These are phyloP conservation scores for Ophthalmolycus amberensis DNA, from an alignment of 2,113 vertebrate genomes.

Conservation along the genomic window DNA sequence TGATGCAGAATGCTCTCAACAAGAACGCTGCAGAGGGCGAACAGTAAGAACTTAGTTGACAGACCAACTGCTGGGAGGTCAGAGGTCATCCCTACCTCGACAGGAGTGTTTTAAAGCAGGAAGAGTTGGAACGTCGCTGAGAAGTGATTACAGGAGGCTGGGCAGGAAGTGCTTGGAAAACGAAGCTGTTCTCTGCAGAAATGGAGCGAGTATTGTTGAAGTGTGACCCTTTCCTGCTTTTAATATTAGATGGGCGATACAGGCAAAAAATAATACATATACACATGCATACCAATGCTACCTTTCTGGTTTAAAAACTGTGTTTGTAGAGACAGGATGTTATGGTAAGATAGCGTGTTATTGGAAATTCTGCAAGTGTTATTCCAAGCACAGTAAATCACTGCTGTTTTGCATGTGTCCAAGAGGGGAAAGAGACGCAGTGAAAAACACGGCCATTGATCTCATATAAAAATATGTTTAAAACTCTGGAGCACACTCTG, in stretches of 20 bases:
- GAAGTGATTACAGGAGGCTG: background rate
- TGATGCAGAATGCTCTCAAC: background rate
- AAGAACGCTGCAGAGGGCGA: background rate
- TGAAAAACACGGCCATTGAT: background rate
- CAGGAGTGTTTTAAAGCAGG: conserved; percentile 41
- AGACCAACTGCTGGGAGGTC: conserved; percentile 24
- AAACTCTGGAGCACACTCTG: background rate
- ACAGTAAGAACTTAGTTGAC: conserved; percentile 8
- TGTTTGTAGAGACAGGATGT: conserved; percentile 24
- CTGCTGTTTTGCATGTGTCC: background rate
- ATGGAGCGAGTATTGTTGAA: conserved; percentile 3
- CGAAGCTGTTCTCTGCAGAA: background rate
- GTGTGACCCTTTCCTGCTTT: conserved; percentile 39
- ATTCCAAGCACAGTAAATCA: conserved; percentile 28
- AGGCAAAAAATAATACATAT: conserved; percentile 29
- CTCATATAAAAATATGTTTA: background rate
- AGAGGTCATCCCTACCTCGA: conserved; percentile 30
- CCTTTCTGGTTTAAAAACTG: conserved; percentile 8
- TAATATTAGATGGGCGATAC: conserved; percentile 26
- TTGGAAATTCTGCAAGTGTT: conserved; percentile 10
- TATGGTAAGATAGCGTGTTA: conserved; percentile 15
- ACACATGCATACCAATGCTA: background rate
- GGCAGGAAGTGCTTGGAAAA: background rate
- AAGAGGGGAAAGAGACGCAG: background rate
- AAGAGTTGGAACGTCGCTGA: conserved; percentile 4